phyloP scores from a whole-genome alignment of 2,113 vertebrate genomes.

The Nycticebus coucang region DNA sequence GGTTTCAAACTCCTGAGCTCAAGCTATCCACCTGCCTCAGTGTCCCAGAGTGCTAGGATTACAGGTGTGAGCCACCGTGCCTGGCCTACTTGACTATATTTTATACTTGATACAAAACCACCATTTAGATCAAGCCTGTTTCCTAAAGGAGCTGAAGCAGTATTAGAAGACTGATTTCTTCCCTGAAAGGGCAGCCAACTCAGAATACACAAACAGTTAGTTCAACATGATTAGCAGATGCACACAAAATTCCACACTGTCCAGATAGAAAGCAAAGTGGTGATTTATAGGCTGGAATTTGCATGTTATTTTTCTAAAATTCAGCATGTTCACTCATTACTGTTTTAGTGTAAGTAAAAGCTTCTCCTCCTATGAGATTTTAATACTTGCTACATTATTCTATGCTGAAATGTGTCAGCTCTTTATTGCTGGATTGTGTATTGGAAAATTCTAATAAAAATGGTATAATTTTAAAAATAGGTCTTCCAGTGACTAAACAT shows the following conservation, averaged over 20 bases:
- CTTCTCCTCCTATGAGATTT: conserved; percentile 50
- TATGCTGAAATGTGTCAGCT: conserved; percentile 61
- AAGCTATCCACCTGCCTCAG: no score
- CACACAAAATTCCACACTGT: conserved; percentile 5
- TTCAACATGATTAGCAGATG: not conserved
- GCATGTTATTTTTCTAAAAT: conserved; percentile 40
- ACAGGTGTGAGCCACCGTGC: no score
- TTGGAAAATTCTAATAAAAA: conserved; percentile 81
- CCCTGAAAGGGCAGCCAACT: not conserved
- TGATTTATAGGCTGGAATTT: conserved; percentile 50
- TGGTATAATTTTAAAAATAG: conserved; percentile 44
- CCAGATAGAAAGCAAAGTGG: conserved; percentile 24
- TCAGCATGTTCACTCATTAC: conserved; percentile 40
- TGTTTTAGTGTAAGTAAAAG: conserved; percentile 32
- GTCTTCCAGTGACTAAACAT: conserved; percentile 76
- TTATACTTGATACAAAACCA: conserved; percentile 6
- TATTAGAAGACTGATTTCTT: conserved; percentile 31
- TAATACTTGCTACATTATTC: conserved; percentile 68
- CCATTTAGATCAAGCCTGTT: not conserved
- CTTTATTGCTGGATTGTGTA: conserved; percentile 37
- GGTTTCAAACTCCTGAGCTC: no score
- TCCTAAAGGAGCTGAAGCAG: not conserved
- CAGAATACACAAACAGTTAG: not conserved
- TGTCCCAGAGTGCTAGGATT: no score
- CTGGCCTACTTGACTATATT: not conserved